Conservation (phyloP, 2,888 invertebrate genomes). For the Eupithecia dodoneata region DNA sequence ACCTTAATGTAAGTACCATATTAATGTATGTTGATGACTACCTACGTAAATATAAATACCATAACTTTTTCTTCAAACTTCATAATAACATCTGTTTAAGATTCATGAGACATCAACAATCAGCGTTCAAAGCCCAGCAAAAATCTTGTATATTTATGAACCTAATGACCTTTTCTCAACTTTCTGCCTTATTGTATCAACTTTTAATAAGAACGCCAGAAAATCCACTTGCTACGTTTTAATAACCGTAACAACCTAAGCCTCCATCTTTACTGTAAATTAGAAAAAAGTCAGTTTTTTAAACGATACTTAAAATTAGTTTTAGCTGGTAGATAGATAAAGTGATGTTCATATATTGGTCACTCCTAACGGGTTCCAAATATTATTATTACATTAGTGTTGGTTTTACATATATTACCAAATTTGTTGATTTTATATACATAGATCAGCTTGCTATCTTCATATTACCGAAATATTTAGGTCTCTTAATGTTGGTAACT, state of each 20-base stretch:
- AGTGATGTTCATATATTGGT: too few relatives aligned
- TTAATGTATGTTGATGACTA: background rate
- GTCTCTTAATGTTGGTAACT: too few relatives aligned
- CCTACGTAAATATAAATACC: background rate
- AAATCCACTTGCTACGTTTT: conserved; percentile 26
- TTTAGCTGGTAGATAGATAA: too few relatives aligned
- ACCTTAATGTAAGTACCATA: too few relatives aligned
- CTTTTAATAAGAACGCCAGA: conserved; percentile 37
- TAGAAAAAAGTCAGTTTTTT: background rate
- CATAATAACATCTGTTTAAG: conserved; percentile 23
- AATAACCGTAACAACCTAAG: conserved; percentile 24
- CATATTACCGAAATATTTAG: too few relatives aligned
- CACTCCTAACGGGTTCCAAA: too few relatives aligned
- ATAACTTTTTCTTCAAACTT: background rate
- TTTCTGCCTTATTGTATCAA: conserved; percentile 23
- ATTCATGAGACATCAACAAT: conserved; percentile 26
- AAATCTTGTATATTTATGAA: conserved; percentile 38
- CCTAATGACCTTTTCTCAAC: conserved; percentile 28
- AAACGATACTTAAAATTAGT: background rate
- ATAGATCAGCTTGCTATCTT: too few relatives aligned
- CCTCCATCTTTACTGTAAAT: background rate
- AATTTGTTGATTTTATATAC: too few relatives aligned
- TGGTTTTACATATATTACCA: too few relatives aligned
- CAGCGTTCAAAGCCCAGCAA: conserved; percentile 22
- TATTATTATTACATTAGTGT: too few relatives aligned